A percentile compares a stretch with the other conserved stretches of the same genome.
Conservation (phyloP, 1,140 invertebrate species). For the Rhizoglyphus robini region DNA sequence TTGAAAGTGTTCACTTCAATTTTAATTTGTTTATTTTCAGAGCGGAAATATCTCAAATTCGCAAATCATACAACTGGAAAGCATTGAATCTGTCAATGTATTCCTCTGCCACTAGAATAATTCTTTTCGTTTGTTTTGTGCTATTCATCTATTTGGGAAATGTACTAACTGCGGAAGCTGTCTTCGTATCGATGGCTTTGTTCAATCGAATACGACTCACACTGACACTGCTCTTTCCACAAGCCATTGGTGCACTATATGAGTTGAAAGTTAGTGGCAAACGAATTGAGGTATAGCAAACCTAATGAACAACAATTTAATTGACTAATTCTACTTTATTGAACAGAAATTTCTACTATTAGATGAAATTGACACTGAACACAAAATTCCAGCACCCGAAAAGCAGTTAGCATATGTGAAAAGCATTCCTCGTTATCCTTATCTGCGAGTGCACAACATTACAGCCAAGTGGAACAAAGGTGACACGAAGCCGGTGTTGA, state of each 20-base stretch:
- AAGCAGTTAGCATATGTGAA: no score
- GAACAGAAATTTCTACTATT: no score
- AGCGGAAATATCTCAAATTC: slow-evolving; percentile 38
- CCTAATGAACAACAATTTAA: no score
- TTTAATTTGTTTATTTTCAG: slow-evolving; percentile 1
- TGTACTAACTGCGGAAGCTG: slow-evolving; percentile 52
- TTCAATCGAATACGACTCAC: slow-evolving; percentile 51
- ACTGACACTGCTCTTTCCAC: slow-evolving; percentile 51
- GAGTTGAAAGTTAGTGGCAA: slow-evolving; percentile 45
- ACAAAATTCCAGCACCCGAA: no score
- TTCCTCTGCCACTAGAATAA: slow-evolving; percentile 43
- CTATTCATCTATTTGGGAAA: slow-evolving; percentile 48
- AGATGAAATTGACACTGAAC: no score
- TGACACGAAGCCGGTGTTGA: background rate
- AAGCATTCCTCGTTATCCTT: no score
- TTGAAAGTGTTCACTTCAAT: background rate
- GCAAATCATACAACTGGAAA: slow-evolving; percentile 48
- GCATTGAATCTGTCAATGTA: slow-evolving; percentile 43
- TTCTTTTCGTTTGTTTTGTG: slow-evolving; percentile 54
- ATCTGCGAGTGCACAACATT: background rate
- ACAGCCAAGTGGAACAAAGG: background rate
- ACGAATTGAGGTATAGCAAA: slow-evolving; percentile 39
- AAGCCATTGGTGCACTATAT: slow-evolving; percentile 43
- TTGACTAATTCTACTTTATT: no score
- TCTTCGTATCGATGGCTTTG: slow-evolving; percentile 58